Conservation (phyloP, 2,888 invertebrate genomes). For the Yponomeuta sedellus region DNA sequence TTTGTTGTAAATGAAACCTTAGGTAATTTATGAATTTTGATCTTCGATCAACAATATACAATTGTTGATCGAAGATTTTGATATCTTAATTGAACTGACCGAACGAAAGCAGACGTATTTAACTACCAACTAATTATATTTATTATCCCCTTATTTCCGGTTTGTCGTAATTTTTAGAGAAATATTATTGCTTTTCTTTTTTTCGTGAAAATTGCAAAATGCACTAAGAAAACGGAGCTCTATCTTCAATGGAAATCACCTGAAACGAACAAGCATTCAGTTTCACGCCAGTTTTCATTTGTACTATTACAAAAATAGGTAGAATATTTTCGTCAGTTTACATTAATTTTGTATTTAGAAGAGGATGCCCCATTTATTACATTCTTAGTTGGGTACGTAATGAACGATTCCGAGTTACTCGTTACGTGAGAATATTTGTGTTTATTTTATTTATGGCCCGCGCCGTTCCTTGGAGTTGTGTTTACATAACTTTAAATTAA, state of each 20-base stretch:
- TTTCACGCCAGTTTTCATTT: constrained; percentile 14
- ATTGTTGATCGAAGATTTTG: too few species aligned
- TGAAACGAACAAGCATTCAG: constrained; percentile 2
- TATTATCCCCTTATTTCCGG: too few species aligned
- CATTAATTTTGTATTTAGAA: constrained; percentile 62
- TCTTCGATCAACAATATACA: too few species aligned
- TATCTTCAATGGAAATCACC: neutral
- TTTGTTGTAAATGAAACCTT: neutral
- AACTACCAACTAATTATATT: too few species aligned
- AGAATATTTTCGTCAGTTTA: constrained; percentile 45
- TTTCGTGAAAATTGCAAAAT: too few species aligned
- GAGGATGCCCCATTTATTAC: constrained; percentile 72
- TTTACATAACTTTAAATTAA: constrained; percentile 73
- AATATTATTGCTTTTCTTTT: too few species aligned
- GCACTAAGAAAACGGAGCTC: too few species aligned
- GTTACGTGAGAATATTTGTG: constrained; percentile 76
- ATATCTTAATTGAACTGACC: neutral
- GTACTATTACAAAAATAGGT: constrained; percentile 34
- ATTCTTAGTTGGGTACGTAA: constrained; percentile 62
- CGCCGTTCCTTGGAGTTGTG: constrained; percentile 57
- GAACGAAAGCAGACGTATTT: neutral
- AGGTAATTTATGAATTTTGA: neutral
- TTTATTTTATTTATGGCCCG: constrained; percentile 74
- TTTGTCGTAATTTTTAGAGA: too few species aligned
- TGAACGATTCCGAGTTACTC: constrained; percentile 69